These are phyloP conservation scores for Macrosoma leucophasiata DNA, from an alignment of 2,888 invertebrate genomes.

Conservation along the genomic window DNA sequence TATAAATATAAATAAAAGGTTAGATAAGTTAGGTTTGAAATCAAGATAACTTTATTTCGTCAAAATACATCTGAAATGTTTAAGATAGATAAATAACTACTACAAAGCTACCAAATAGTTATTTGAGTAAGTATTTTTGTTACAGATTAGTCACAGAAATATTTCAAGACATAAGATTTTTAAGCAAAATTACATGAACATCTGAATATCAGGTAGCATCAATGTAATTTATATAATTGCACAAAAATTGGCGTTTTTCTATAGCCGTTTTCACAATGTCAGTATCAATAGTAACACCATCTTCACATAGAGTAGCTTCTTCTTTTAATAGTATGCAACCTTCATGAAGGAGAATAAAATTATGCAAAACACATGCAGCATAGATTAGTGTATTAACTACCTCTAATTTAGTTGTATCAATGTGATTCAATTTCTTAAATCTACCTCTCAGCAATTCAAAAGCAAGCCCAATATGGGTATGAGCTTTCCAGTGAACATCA, in stretches of 20 bases:
- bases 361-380: constrained; percentile 61
- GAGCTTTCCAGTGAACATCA: constrained; percentile 58
- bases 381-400: constrained; percentile 44
- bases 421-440: constrained; percentile 54
- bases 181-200: too few relatives aligned
- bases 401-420: constrained; percentile 48
- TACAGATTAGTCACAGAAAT: too few relatives aligned
- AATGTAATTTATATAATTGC: constrained; percentile 63
- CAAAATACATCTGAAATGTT: too few relatives aligned
- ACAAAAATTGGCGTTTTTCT: constrained; percentile 64
- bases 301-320: constrained; percentile 50
- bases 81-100: too few relatives aligned
- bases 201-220: constrained; percentile 26
- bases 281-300: constrained; percentile 53
- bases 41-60: too few relatives aligned
- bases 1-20: too few relatives aligned
- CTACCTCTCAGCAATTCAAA: constrained; percentile 57
- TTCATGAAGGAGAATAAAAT: constrained; percentile 60
- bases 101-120: too few relatives aligned
- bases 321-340: constrained; percentile 52
- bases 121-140: too few relatives aligned
- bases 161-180: too few relatives aligned
- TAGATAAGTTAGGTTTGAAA: too few relatives aligned
- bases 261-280: constrained; percentile 50
- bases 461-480: constrained; percentile 53